Evolutionary conservation across 1,140 invertebrate species (phyloP).

Genomic region (Schlechtendalia chinensis): DNA sequence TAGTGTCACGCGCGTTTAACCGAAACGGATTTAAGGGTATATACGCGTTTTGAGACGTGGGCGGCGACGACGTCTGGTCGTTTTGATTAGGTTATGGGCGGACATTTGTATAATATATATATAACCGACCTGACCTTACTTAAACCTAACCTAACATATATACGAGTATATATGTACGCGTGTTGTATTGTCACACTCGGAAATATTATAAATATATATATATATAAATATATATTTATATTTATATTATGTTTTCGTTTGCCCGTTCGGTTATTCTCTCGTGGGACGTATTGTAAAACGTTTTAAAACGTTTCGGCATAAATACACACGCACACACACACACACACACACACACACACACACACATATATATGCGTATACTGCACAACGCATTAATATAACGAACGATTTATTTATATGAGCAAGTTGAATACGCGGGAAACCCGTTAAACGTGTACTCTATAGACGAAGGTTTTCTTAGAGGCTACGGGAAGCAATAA

Average conservation of each 20-base stretch:
- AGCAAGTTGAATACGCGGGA: background rate
- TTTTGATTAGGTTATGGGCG: constrained; percentile 30
- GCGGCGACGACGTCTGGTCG: constrained; percentile 10
- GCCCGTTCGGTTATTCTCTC: constrained; percentile 7
- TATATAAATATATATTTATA: too few species aligned
- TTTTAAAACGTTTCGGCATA: background rate
- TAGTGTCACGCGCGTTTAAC: background rate
- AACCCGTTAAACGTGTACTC: constrained; percentile 2
- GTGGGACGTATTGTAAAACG: constrained; percentile 30
- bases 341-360: too few species aligned
- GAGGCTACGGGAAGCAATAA: too few species aligned
- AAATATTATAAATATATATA: too few species aligned
- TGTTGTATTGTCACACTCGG: background rate
- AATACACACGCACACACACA: too few species aligned
- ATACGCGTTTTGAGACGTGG: background rate
- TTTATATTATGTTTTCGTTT: constrained; percentile 13
- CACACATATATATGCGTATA: too few species aligned
- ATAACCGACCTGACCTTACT: too few species aligned
- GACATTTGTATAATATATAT: background rate
- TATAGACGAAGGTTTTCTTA: too few species aligned
- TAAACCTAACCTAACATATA: background rate
- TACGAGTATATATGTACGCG: background rate
- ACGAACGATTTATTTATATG: constrained; percentile 17
- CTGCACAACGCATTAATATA: too few species aligned
- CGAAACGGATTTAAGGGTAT: background rate